phyloP scores from a whole-genome alignment of 1,140 invertebrate species.

The Condylostylus longicornis region DNA sequence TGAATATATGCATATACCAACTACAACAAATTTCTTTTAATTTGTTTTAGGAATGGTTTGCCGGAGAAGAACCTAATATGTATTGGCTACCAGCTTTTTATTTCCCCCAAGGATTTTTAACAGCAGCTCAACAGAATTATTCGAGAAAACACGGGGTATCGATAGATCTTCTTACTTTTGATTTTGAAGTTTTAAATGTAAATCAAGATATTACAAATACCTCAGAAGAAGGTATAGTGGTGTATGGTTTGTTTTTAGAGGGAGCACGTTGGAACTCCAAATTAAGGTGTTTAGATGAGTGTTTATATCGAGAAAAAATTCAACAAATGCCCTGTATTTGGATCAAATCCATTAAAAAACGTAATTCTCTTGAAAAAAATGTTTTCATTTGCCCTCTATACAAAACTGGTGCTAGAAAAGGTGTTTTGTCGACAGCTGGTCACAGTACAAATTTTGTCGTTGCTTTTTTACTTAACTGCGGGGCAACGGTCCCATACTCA shows the following conservation, averaged over 20 bases:
- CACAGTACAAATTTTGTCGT: slow-evolving; percentile 89
- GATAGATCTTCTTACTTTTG: slow-evolving; percentile 76
- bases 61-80: slow-evolving; percentile 58
- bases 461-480: slow-evolving; percentile 45
- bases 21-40: too few relatives aligned
- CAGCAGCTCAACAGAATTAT: slow-evolving; percentile 84
- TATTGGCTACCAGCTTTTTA: slow-evolving; percentile 93
- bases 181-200: slow-evolving; percentile 47
- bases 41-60: slow-evolving; percentile 57
- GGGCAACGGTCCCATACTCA: slow-evolving; percentile 42
- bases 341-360: slow-evolving; percentile 56
- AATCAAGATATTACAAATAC: slow-evolving; percentile 22
- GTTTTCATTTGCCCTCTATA: slow-evolving; percentile 72
- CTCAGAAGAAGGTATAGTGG: slow-evolving; percentile 68
- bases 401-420: slow-evolving; percentile 72
- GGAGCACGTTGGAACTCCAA: slow-evolving; percentile 68
- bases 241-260: slow-evolving; percentile 75
- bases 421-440: slow-evolving; percentile 74
- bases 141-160: slow-evolving; percentile 81
- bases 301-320: slow-evolving; percentile 64
- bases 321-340: slow-evolving; percentile 71
- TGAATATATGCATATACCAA: too few relatives aligned
- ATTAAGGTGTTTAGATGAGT: slow-evolving; percentile 57
- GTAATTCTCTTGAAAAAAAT: slow-evolving; percentile 42
- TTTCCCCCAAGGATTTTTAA: slow-evolving; percentile 91